phyloP scores from a whole-genome alignment of 2,113 vertebrate species.

The Gasterosteus aculeatus region DNA sequence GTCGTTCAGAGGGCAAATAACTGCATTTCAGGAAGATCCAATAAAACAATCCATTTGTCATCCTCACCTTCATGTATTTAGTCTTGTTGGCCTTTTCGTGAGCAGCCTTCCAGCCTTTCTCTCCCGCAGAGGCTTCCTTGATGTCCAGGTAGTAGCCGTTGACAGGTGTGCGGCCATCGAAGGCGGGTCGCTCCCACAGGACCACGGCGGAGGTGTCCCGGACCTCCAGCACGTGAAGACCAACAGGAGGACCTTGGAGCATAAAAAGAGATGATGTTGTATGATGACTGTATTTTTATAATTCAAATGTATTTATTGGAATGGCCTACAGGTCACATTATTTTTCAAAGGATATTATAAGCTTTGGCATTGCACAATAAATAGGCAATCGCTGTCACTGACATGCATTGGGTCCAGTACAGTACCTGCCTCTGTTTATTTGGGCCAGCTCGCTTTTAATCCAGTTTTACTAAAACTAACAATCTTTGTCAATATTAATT shows the following conservation, averaged over 20 bases:
- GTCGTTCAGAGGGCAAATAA: not conserved
- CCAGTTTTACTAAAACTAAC: not conserved
- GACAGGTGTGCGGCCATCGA: slow-evolving; percentile 87
- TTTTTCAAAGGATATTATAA: not conserved
- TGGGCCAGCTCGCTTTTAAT: not conserved
- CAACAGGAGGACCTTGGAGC: slow-evolving; percentile 85
- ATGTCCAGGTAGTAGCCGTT: slow-evolving; percentile 93
- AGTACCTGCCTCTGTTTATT: not conserved
- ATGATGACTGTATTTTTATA: not conserved
- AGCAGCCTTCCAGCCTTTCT: slow-evolving; percentile 87
- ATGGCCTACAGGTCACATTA: not conserved
- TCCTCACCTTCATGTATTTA: slow-evolving; percentile 88
- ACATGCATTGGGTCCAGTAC: not conserved
- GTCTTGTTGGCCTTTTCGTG: slow-evolving; percentile 85
- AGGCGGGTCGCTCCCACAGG: slow-evolving; percentile 89
- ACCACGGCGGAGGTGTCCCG: slow-evolving; percentile 90
- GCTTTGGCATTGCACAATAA: not conserved
- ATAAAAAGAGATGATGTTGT: not conserved
- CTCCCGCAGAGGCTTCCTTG: slow-evolving; percentile 84
- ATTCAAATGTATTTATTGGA: not conserved
- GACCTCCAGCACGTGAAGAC: slow-evolving; percentile 87
- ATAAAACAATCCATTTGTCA: not conserved
- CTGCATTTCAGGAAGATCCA: not conserved
- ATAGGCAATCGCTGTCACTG: not conserved
- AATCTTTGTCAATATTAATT: not conserved